Base-by-base conservation (phyloP, 1,140 invertebrate genomes). In the Zaprionus kolodkinae region DNA sequence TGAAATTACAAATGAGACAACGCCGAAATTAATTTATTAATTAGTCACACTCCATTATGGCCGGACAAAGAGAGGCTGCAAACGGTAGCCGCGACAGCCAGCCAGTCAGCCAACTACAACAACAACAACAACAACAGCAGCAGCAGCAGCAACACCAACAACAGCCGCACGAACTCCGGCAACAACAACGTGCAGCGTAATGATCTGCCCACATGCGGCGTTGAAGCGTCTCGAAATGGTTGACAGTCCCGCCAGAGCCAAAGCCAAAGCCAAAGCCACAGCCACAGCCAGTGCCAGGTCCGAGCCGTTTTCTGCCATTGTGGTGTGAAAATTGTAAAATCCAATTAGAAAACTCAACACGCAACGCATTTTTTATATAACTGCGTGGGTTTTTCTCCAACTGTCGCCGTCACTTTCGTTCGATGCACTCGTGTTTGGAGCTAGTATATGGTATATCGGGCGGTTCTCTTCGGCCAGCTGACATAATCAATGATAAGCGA, bases 1-100 rank as follows among this genome's bases (percentile, higher is more conserved):
- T 88, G 85, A 89, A 88, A 88, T 88, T 88, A 88, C 85, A 88
- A 88, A 89, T 88, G 85, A 88, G 85, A 84, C 85, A 88, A 81
- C 85, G 62, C 76, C 84, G 75, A 88, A 89, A 88, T 88, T 89
- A 89, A 88, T 84, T 88, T 88, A 88, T 88, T 88, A 88, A 88
- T 88, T 88, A 88, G 85, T 88, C 85, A 89, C 85, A 88, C 85
- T 85, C 81, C 75, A 89, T 88, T 88, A 85, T 88, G 78, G 85
- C 72, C 62, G 82, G 65, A 87, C 80, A 87, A 88, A 87, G 69
- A 67, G 65, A 61, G 75, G 56, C 68, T 76, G 61, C 59, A 52
- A 72, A 72, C 73, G 61, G 73, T 76, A 76, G 73, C 73, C 12
- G 62, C 64, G 38, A 55, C 67, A 78, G 61, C 67, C 65, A 66